Conservation (phyloP, 1,140 invertebrate genomes). For the Heliconius melpomene region DNA sequence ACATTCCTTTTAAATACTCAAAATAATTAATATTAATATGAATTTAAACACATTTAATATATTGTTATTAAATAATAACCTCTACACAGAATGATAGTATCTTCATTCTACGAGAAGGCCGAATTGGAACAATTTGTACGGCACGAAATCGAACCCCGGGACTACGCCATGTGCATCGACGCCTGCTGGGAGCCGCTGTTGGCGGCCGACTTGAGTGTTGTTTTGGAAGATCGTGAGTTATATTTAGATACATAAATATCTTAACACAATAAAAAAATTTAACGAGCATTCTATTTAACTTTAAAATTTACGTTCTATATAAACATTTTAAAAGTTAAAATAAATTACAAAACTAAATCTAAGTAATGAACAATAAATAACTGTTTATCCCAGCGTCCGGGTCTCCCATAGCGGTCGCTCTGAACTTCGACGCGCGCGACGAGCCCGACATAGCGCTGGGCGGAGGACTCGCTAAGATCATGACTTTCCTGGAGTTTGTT, state of each 20-base stretch:
- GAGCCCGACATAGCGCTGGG: slow-evolving; percentile 87
- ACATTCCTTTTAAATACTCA: too few species aligned
- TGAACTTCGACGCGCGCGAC: slow-evolving; percentile 90
- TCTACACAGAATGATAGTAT: slow-evolving; percentile 87
- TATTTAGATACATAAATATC: too few species aligned
- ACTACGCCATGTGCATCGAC: slow-evolving; percentile 86
- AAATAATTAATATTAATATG: too few species aligned
- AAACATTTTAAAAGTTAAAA: too few species aligned
- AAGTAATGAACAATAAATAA: too few species aligned
- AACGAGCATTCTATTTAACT: too few species aligned
- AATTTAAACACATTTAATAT: too few species aligned
- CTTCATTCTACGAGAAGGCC: slow-evolving; percentile 91
- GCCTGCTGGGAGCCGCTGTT: slow-evolving; percentile 86
- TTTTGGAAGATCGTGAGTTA: slow-evolving; percentile 78
- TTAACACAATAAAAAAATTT: too few species aligned
- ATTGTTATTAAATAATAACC: background rate
- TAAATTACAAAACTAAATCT: too few species aligned
- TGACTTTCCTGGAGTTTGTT: slow-evolving; percentile 89
- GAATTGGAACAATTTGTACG: slow-evolving; percentile 90
- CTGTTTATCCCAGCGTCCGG: slow-evolving; percentile 29
- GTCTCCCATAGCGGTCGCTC: slow-evolving; percentile 81
- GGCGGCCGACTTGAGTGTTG: slow-evolving; percentile 86
- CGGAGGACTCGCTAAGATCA: slow-evolving; percentile 86
- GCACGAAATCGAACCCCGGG: slow-evolving; percentile 83
- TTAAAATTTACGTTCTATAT: too few species aligned